Conservation (phyloP, 2,113 vertebrate species). For the Butorides virescens region DNA sequence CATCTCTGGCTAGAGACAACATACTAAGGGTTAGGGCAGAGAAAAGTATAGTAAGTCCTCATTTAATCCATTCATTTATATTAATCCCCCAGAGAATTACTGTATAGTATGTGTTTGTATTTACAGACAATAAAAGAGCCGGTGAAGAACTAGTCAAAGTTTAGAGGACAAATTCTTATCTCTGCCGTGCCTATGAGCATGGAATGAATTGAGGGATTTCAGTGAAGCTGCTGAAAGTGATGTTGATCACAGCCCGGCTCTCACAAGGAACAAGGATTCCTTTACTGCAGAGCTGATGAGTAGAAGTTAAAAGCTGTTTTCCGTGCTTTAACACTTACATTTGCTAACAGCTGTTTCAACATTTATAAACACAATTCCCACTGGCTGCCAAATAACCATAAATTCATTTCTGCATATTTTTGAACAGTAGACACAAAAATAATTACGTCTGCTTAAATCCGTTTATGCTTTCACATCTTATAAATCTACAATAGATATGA, state of each 20-base stretch:
- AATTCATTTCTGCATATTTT: slow-evolving; percentile 75
- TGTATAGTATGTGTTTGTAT: background rate
- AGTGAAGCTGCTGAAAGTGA: background rate
- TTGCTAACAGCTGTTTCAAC: slow-evolving; percentile 74
- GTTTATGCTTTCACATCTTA: slow-evolving; percentile 67
- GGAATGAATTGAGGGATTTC: background rate
- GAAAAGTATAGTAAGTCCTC: background rate
- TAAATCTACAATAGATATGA: slow-evolving; percentile 66
- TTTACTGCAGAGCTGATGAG: background rate
- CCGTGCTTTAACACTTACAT: slow-evolving; percentile 65
- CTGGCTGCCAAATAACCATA: slow-evolving; percentile 74
- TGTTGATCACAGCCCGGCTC: background rate
- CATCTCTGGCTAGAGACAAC: background rate
- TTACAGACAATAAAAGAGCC: background rate
- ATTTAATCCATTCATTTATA: background rate
- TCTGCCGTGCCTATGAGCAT: background rate
- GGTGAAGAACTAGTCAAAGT: slow-evolving; percentile 19
- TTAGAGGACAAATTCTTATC: background rate
- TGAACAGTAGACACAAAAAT: slow-evolving; percentile 71
- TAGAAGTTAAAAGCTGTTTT: slow-evolving; percentile 65
- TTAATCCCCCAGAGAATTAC: background rate
- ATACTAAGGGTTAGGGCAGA: background rate
- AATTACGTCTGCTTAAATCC: slow-evolving; percentile 76
- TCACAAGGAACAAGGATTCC: background rate
- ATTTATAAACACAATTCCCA: slow-evolving; percentile 73